Evolutionary conservation across 2,888 invertebrate species (phyloP).

Genomic region (Stenoptilia bipunctidactyla): DNA sequence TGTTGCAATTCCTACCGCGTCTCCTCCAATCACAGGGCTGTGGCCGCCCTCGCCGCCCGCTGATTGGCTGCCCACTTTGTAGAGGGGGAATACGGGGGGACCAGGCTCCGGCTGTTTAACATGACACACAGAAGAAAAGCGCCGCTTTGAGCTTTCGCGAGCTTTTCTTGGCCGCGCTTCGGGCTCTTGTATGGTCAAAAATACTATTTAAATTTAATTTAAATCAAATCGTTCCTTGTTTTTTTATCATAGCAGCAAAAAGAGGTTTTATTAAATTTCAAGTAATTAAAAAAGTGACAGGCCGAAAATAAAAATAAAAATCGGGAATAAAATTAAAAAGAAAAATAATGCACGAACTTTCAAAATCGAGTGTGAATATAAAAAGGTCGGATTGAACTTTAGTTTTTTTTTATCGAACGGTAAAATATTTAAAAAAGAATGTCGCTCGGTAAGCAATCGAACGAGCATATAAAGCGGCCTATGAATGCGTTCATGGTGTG

Average conservation of each 20-base stretch:
- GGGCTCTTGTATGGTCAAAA: slow-evolving; percentile 16
- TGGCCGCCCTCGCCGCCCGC: slow-evolving; percentile 54
- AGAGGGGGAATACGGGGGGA: slow-evolving; percentile 39
- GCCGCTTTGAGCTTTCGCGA: slow-evolving; percentile 65
- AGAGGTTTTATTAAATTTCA: too few species aligned
- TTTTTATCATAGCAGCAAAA: too few species aligned
- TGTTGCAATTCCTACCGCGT: slow-evolving; percentile 63
- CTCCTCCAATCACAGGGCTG: slow-evolving; percentile 50
- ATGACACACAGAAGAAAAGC: slow-evolving; percentile 64
- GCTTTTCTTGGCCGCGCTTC: slow-evolving; percentile 58
- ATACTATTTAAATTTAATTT: slow-evolving; percentile 1
- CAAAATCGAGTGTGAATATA: slow-evolving; percentile 2
- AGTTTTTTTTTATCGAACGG: neutral
- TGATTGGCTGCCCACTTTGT: slow-evolving; percentile 41
- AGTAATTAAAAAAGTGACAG: too few species aligned
- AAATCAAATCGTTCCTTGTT: neutral
- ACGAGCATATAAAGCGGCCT: slow-evolving; percentile 91
- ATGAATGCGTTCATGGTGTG: slow-evolving; percentile 98
- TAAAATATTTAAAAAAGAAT: slow-evolving; percentile 21
- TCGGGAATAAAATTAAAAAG: slow-evolving; percentile 3
- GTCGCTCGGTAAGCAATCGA: slow-evolving; percentile 55
- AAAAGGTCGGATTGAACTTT: slow-evolving; percentile 3
- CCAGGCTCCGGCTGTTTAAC: slow-evolving; percentile 44
- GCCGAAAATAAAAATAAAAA: slow-evolving; percentile 2
- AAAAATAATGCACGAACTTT: neutral